A percentile compares a stretch with the other conserved stretches of the same genome.
These are phyloP conservation scores for Sigmodon hispidus DNA, from an alignment of 2,113 vertebrate genomes.

Conservation along the genomic window DNA sequence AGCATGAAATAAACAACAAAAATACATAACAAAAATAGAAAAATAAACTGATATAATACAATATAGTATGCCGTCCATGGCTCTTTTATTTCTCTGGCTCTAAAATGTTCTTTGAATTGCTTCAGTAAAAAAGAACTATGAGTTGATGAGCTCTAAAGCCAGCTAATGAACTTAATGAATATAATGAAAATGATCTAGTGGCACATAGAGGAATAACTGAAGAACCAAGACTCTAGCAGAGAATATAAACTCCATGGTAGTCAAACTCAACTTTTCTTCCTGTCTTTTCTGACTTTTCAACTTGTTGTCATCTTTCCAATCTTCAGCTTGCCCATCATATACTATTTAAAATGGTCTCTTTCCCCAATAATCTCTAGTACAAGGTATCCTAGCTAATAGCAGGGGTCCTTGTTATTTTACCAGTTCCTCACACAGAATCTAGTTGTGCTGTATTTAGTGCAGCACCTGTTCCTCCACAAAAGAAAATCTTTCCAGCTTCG, in stretches of 20 bases:
- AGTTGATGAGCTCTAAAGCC: not conserved
- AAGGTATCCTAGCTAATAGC: not conserved
- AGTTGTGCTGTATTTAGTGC: not conserved
- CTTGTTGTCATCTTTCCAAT: not conserved
- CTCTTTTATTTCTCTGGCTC: slow-evolving; percentile 1
- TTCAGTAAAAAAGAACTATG: slow-evolving; percentile 24
- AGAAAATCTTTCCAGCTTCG: not conserved
- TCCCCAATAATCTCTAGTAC: not conserved
- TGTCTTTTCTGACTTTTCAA: slow-evolving; percentile 29
- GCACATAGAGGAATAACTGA: not conserved
- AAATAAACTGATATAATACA: slow-evolving; percentile 17
- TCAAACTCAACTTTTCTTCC: slow-evolving; percentile 22
- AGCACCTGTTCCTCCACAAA: not conserved
- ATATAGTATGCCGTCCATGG: not conserved
- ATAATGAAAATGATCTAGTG: slow-evolving; percentile 14
- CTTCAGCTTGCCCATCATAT: not conserved
- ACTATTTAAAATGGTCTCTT: not conserved
- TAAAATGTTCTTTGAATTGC: slow-evolving; percentile 29
- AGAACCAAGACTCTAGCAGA: not conserved
- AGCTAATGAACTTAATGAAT: not conserved
- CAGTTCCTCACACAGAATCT: not conserved
- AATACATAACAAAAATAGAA: not conserved
- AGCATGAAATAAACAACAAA: not conserved
- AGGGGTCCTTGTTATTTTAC: not conserved
- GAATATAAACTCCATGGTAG: not conserved